Evolutionary conservation across 2,113 vertebrate species (phyloP).

Genomic region (Mus pahari): DNA sequence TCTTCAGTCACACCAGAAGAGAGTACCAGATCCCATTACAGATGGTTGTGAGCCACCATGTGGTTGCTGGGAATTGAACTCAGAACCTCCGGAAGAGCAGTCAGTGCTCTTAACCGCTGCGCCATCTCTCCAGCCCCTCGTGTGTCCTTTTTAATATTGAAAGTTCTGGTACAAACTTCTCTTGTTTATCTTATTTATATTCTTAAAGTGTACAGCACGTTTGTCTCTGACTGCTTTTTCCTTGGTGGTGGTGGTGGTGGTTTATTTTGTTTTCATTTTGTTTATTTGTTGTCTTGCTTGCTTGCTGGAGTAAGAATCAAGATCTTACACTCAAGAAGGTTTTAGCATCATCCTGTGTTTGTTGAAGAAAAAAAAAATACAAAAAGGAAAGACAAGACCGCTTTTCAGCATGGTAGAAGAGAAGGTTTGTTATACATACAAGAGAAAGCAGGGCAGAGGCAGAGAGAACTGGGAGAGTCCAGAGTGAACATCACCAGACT

Average conservation of each 20-base stretch:
- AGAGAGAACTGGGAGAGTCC: background rate
- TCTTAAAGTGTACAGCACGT: background rate
- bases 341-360: background rate
- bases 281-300: background rate
- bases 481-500: background rate
- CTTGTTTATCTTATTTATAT: background rate
- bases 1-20: no score
- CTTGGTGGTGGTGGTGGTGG: no score
- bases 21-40: no score
- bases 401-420: background rate
- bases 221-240: background rate
- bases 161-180: background rate
- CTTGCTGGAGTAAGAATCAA: background rate
- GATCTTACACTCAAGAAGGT: background rate
- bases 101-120: no score
- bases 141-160: background rate
- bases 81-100: no score
- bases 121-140: no score
- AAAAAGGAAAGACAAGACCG: background rate
- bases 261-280: no score
- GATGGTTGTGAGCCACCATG: no score
- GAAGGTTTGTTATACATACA: background rate
- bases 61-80: no score
- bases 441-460: background rate
- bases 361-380: background rate